These are phyloP conservation scores for Calidris pygmaea DNA, from an alignment of 2,113 vertebrate species.

Conservation along the genomic window DNA sequence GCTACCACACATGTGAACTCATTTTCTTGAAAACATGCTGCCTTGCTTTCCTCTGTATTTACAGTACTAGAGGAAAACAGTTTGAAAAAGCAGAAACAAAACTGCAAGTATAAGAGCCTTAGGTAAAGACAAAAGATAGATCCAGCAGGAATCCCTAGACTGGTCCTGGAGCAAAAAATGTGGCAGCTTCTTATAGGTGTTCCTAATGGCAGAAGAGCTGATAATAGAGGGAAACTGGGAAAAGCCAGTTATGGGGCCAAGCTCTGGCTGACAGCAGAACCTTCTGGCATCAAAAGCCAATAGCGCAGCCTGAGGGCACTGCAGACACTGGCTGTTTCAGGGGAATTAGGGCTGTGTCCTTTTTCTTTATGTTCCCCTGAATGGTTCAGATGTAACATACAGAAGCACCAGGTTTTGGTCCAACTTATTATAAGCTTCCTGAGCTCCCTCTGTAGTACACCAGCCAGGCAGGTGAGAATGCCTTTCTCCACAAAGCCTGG, in stretches of 20 bases:
- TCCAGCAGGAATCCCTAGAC: background rate
- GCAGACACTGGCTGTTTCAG: background rate
- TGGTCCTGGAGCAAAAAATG: background rate
- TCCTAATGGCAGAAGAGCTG: background rate
- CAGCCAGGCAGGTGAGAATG: background rate
- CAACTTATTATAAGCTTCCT: background rate
- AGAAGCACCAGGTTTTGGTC: background rate
- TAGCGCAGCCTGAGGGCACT: background rate
- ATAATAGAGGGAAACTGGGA: background rate
- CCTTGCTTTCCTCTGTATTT: background rate
- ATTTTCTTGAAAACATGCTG: background rate
- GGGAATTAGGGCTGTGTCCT: background rate
- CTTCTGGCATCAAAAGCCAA: background rate
- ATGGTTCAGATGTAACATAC: background rate
- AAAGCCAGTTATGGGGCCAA: background rate
- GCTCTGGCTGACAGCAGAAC: background rate
- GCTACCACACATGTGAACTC: accelerated
- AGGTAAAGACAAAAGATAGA: background rate
- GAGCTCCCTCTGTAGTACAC: background rate
- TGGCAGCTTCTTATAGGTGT: background rate
- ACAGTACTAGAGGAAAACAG: background rate
- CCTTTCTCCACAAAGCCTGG: background rate
- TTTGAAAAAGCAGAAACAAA: background rate
- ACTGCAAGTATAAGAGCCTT: background rate
- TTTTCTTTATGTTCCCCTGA: background rate